These are phyloP conservation scores for Epiperipatus broadwayi DNA, from an alignment of 2,888 invertebrate species.

Conservation along the genomic window DNA sequence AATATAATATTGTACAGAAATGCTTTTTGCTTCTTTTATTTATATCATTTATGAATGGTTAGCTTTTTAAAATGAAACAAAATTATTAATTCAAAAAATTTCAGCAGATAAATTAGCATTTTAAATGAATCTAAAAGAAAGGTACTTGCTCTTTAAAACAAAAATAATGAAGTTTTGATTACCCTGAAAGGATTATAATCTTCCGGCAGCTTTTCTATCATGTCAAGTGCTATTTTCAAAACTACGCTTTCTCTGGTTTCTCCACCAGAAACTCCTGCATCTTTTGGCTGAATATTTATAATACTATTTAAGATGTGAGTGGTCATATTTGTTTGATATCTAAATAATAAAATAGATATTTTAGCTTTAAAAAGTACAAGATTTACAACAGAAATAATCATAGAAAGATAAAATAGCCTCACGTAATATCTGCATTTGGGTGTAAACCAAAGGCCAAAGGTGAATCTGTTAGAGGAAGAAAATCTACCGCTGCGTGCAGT, in stretches of 20 bases:
- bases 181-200: slow-evolving; percentile 71
- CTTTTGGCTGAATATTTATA: slow-evolving; percentile 88
- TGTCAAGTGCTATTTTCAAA: slow-evolving; percentile 75
- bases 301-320: slow-evolving; percentile 73
- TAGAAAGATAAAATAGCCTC: slow-evolving; percentile 19
- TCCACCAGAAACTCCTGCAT: slow-evolving; percentile 70
- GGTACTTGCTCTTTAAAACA: no score
- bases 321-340: slow-evolving; percentile 84
- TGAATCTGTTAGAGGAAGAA: slow-evolving; percentile 64
- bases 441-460: slow-evolving; percentile 95
- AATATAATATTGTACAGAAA: no score
- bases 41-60: no score
- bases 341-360: slow-evolving; percentile 19
- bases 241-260: slow-evolving; percentile 83
- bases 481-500: no score
- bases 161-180: no score
- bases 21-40: no score
- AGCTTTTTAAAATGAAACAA: no score
- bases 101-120: no score
- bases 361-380: not conserved
- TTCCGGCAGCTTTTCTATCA: slow-evolving; percentile 64
- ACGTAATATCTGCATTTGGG: slow-evolving; percentile 87
- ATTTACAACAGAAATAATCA: not conserved
- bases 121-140: no score
- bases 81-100: no score